These are phyloP conservation scores for Dicyrtomina minuta DNA, from an alignment of 2,888 invertebrate genomes.

Conservation along the genomic window DNA sequence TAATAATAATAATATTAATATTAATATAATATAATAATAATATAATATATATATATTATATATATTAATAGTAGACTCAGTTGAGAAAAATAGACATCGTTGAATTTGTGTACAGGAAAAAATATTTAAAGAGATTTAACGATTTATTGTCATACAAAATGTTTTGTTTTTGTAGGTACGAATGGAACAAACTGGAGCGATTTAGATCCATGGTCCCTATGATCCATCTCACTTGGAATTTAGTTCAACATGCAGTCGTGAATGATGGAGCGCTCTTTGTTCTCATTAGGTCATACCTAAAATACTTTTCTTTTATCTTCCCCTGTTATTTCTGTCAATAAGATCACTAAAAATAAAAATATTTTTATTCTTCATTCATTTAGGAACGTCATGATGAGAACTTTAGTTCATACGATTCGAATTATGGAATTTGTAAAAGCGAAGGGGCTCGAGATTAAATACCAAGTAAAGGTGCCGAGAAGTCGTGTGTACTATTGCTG, in stretches of 20 bases:
- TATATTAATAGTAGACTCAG: no score
- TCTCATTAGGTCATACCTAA: constrained; percentile 77
- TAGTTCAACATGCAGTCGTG: constrained; percentile 94
- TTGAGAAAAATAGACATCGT: no score
- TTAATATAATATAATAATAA: no score
- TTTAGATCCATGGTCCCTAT: constrained; percentile 99
- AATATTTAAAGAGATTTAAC: background rate
- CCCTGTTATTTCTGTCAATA: no score
- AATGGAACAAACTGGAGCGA: constrained; percentile 96
- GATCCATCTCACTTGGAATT: constrained; percentile 97
- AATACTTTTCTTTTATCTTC: no score
- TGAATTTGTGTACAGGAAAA: no score
- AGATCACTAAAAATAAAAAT: no score
- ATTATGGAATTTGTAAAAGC: constrained; percentile 82
- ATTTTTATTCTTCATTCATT: no score
- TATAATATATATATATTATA: no score
- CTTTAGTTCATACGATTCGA: no score
- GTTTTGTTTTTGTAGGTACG: constrained; percentile 84
- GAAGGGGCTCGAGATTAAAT: constrained; percentile 83
- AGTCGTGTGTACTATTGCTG: constrained; percentile 98
- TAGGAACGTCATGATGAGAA: no score
- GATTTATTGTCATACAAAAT: background rate
- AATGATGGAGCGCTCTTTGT: constrained; percentile 86
- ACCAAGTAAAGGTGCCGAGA: constrained; percentile 89
- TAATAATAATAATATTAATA: no score